Evolutionary conservation across 2,113 vertebrate species (phyloP).

Genomic region (Hippocampus comes): DNA sequence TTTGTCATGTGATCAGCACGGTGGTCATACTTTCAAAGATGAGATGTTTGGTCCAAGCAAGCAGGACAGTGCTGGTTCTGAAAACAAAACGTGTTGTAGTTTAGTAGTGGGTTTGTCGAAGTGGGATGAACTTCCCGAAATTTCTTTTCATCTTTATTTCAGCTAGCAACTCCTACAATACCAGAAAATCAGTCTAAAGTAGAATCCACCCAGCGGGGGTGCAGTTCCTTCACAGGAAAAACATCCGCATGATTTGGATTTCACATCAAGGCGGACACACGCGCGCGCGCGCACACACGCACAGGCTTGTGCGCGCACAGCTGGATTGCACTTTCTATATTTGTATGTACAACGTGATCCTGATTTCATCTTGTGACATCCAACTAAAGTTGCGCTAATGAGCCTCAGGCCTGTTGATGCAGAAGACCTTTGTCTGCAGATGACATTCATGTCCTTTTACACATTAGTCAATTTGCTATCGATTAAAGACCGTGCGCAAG

Average conservation of each 20-base stretch:
- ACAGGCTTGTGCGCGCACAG: background rate
- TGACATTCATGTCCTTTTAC: background rate
- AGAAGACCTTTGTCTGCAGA: background rate
- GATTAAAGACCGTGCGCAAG: background rate
- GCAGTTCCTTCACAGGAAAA: slow-evolving; percentile 1
- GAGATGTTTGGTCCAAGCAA: background rate
- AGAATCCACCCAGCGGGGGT: background rate
- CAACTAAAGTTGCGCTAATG: background rate
- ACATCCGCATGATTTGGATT: background rate
- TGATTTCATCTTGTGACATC: background rate
- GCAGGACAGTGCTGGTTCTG: background rate
- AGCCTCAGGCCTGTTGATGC: background rate
- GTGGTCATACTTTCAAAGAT: background rate
- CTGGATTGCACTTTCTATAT: no score
- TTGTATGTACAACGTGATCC: no score
- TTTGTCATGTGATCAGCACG: background rate
- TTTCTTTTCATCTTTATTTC: background rate
- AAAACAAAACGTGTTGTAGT: background rate
- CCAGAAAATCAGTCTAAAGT: background rate
- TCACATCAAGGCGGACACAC: background rate
- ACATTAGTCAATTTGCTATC: background rate
- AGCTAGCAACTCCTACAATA: background rate
- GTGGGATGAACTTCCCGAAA: background rate
- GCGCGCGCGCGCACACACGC: no score
- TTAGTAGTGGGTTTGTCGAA: background rate